Evolutionary conservation across 2,113 vertebrate species (phyloP), one percentile per base, ranked within the genome.

Genomic region (Perca fluviatilis): DNA sequence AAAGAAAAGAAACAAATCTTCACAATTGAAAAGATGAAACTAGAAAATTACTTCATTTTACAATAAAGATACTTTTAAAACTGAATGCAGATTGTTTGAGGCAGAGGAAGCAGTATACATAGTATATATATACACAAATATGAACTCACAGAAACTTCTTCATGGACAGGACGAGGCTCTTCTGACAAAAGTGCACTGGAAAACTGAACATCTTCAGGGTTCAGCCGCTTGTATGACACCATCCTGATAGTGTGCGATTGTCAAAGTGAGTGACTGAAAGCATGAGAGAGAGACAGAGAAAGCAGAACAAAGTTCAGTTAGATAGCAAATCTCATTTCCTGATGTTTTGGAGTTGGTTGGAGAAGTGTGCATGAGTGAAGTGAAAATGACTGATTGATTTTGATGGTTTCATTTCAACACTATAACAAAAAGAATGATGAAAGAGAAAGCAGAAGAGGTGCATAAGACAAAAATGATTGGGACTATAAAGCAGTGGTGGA

Each of bases 131-230:
- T 33, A 13, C 27, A 54, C n/a, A 51, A 11, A 43, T 7, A 18
- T 15, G 0, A 51, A 90, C 91, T 93, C 76, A 95, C 93, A 18
- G 76, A 49, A 15, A 57, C 36, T 15, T 87, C 85, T 7, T 88
- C 76, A 10, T 63, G 89, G 64, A 58, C 74, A 0, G 68, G 49
- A 36, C 43, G 46, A 47, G 70, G 75, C 43, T 92, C 88, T 46
- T 89, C 92, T 4, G 74, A 86, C 70, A 86, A 76, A 60, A 63
- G 49, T 8, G 76, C 15, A 11, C 11, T 71, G 27, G 92, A 87
- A 73, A 95, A 91, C 58, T 89, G 89, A 3, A 94, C 87, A 53
- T 93, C 88, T 68, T 95, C 94, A 3, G 93, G 93, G 69, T 90
- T 93, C 69, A 95, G 87, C 3, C 86, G 87, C 70, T 92, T 89